Evolutionary conservation across 2,113 vertebrate species (phyloP), one percentile per base, ranked within the genome.

Genomic region (Zosterops japonicus): DNA sequence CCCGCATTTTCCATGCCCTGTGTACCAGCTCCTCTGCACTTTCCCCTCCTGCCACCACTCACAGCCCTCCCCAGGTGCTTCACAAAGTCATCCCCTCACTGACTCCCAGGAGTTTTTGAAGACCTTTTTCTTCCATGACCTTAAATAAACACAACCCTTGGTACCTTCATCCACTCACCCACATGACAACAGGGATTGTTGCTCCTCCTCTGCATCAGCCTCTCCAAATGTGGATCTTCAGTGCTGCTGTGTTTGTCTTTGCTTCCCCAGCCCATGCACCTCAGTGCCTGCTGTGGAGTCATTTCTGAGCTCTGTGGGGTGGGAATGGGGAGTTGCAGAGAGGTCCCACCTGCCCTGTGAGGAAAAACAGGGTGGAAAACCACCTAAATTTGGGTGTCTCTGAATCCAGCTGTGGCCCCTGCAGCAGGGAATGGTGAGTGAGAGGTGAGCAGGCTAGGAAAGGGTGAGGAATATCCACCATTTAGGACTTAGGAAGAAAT

Each of bases 241-340:
- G 27, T 1, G 2, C 71, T 25, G 60, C 8, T 39, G 78, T 1
- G 0, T 42, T n/a, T 89, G 36, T 15, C 16, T 1, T 0, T 49
- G n/a, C 28, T 56, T 35, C 10, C n/a, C 47, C 68, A 56, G 55
- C 83, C 64, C 14, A 0, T 8, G 56, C 47, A 35, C 21, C 70
- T 12, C 31, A 11, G 46, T 39, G 61, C 41, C n/a, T 33, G 36
- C 65, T n/a, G 1, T 11, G 55, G 42, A 61, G 39, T 0, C 0
- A 18, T 4, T 63, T 57, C 1, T 35, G 68, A 67, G 50, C 71
- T 35, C 59, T 6, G 0, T 42, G 59, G 57, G 63, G 16, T 1
- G 3, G 61, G 63, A 72, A 11, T 0, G 1, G 16, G 1, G 27
- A 47, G 20, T 5, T 42, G 19, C 27, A 57, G 20, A 42, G 53